Evolutionary conservation across 2,113 vertebrate genomes (phyloP).

Genomic region (Eulemur macaco): DNA sequence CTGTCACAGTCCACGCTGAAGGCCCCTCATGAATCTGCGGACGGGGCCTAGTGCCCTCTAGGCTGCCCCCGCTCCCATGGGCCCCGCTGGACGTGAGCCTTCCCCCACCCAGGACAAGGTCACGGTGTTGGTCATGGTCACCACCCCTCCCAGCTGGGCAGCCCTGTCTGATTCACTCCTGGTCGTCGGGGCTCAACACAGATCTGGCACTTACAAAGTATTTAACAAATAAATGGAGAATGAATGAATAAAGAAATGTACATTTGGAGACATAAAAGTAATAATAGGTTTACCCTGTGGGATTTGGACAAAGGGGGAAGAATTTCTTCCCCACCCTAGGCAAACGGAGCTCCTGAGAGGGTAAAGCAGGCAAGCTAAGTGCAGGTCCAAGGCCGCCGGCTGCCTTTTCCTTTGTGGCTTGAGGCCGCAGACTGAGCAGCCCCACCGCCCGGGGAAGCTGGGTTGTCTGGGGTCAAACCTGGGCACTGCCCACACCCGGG

Average conservation of each 20-base stretch:
- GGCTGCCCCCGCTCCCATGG: not conserved
- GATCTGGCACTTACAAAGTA: not conserved
- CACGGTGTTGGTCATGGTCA: not conserved
- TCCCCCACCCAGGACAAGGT: not conserved
- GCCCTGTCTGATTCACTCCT: not conserved
- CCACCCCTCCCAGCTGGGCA: not conserved
- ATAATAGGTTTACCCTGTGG: not conserved
- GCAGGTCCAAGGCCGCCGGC: not conserved
- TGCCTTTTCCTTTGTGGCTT: not conserved
- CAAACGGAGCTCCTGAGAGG: conserved; percentile 34
- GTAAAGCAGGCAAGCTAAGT: not conserved
- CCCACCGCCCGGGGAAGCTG: not conserved
- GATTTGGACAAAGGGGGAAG: conserved; percentile 32
- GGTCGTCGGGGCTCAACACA: not conserved
- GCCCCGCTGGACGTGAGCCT: not conserved
- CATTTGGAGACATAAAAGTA: conserved; percentile 49
- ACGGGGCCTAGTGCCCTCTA: not conserved
- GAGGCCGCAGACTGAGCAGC: not conserved
- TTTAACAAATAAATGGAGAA: not conserved
- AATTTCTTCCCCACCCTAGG: conserved; percentile 49
- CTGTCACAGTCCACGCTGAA: not conserved
- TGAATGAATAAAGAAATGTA: conserved; percentile 20
- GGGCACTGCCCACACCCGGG: not conserved
- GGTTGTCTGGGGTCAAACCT: not conserved
- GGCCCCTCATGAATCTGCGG: not conserved